Evolutionary conservation across 1,140 invertebrate genomes (phyloP).

Genomic region (Heliconius melpomene): DNA sequence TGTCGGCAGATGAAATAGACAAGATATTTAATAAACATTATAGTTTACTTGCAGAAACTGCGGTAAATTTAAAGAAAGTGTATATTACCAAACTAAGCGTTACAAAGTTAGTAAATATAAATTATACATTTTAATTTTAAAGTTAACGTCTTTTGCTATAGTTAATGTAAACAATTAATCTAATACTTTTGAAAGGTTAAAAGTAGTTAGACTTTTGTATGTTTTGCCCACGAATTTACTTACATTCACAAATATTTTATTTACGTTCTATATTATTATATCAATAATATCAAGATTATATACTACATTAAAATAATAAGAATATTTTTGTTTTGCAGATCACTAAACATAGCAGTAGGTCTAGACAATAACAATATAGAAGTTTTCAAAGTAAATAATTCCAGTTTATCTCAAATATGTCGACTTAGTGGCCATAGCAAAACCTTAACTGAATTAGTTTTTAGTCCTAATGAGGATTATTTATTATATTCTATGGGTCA

Average conservation of each 20-base stretch:
- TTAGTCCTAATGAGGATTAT: slow-evolving; percentile 82
- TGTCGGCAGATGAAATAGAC: slow-evolving; percentile 54
- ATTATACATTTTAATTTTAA: too few species aligned
- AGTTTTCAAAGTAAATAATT: slow-evolving; percentile 60
- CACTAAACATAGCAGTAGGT: slow-evolving; percentile 61
- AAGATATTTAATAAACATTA: slow-evolving; percentile 64
- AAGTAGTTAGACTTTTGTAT: too few species aligned
- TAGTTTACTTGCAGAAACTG: slow-evolving; percentile 59
- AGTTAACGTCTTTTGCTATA: too few species aligned
- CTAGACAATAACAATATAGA: slow-evolving; percentile 65
- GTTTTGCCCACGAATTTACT: too few species aligned
- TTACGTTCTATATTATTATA: too few species aligned
- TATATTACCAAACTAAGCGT: slow-evolving; percentile 68
- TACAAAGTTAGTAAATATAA: slow-evolving; percentile 59
- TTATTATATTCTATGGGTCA: slow-evolving; percentile 83
- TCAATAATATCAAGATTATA: not conserved
- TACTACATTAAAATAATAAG: not conserved
- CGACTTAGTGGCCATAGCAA: slow-evolving; percentile 75
- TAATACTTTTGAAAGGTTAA: too few species aligned
- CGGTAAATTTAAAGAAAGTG: slow-evolving; percentile 61
- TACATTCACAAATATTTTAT: too few species aligned
- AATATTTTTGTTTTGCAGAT: slow-evolving; percentile 49
- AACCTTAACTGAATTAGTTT: slow-evolving; percentile 82
- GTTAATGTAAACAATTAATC: too few species aligned
- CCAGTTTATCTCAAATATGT: slow-evolving; percentile 58